phyloP scores from a whole-genome alignment of 2,113 vertebrate species.

The Okapia johnstoni region DNA sequence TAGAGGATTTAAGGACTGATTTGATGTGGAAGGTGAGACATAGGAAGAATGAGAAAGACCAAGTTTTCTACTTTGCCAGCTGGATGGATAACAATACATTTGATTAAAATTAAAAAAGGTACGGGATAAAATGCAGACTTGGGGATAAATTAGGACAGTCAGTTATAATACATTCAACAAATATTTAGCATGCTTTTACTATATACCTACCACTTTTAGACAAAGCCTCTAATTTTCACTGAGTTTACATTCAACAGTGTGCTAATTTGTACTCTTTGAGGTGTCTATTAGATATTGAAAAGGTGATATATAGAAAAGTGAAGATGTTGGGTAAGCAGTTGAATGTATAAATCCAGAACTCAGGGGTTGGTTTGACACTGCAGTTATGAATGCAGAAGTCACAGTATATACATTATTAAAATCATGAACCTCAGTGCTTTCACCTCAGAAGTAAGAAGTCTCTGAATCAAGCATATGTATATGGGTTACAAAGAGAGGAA shows the following conservation, averaged over 20 bases:
- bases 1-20: not conserved
- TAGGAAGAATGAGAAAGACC: not conserved
- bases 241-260: not conserved
- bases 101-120: not conserved
- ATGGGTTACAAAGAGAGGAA: not conserved
- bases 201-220: not conserved
- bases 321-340: not conserved
- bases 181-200: not conserved
- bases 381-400: not conserved
- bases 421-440: not conserved
- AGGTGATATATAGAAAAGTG: not conserved
- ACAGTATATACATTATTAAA: not conserved
- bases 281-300: not conserved
- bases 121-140: not conserved
- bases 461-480: not conserved
- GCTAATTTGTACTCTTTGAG: not conserved
- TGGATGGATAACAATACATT: not conserved
- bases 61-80: not conserved
- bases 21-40: not conserved
- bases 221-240: not conserved
- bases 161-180: not conserved
- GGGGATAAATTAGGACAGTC: not conserved
- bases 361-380: not conserved
- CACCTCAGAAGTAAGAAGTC: not conserved
- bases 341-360: not conserved